Evolutionary conservation across 2,113 vertebrate species (phyloP).

Genomic region (Phylloscopus whistleri): DNA sequence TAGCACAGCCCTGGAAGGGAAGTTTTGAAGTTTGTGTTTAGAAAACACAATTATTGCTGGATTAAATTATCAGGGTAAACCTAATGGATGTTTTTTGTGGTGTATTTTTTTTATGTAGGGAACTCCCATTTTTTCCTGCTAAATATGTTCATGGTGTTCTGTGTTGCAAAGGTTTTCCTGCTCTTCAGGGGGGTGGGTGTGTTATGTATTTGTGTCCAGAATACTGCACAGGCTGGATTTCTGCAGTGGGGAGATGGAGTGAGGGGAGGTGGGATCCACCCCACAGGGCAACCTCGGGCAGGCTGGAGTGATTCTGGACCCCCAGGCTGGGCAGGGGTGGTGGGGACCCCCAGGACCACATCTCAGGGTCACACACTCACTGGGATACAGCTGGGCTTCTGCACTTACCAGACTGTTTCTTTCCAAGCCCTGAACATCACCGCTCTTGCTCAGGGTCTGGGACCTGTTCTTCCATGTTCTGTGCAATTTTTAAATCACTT

Average conservation of each 20-base stretch:
- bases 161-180: background rate
- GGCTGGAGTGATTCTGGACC: background rate
- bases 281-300: rapidly evolving
- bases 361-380: rapidly evolving
- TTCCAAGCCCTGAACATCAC: background rate
- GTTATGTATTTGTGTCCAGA: rapidly evolving
- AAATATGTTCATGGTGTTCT: rapidly evolving
- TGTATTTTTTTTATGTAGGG: background rate
- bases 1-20: background rate
- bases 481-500: slow-evolving; percentile 15
- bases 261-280: background rate
- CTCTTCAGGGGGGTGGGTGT: background rate
- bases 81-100: background rate
- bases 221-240: rapidly evolving
- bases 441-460: background rate
- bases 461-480: background rate
- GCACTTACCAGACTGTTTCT: background rate
- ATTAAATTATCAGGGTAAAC: background rate
- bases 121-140: background rate
- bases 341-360: rapidly evolving
- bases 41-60: background rate
- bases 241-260: background rate
- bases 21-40: background rate
- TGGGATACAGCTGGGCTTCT: background rate
- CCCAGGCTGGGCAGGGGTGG: background rate